These are phyloP conservation scores for Chaenodraco wilsoni DNA, from an alignment of 2,797 vertebrate species.

Conservation along the genomic window DNA sequence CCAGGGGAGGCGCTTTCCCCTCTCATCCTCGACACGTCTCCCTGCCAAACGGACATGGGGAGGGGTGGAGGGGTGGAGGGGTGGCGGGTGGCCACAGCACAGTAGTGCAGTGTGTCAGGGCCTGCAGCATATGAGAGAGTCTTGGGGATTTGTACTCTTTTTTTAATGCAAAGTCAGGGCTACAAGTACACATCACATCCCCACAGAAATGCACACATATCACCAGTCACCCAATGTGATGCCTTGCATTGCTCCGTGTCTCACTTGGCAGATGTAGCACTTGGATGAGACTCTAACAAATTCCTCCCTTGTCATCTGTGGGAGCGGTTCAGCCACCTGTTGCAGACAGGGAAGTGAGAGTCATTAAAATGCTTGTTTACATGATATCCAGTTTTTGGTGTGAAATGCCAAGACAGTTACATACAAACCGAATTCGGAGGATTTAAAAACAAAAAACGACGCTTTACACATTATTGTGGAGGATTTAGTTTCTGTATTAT, in stretches of 20 bases:
- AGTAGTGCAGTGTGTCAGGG: constrained; percentile 72
- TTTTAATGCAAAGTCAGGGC: constrained; percentile 33
- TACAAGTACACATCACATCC: constrained; percentile 28
- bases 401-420: constrained; percentile 4
- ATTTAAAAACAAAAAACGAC: background rate
- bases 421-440: background rate
- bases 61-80: background rate
- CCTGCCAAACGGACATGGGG: constrained; percentile 63
- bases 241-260: constrained; percentile 17
- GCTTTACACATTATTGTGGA: background rate
- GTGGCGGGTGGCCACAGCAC: constrained; percentile 32
- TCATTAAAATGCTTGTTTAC: constrained; percentile 44
- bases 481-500: background rate
- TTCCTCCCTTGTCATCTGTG: constrained; percentile 52
- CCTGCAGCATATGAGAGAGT: constrained; percentile 47
- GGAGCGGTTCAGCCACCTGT: constrained; percentile 63
- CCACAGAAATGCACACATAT: constrained; percentile 14
- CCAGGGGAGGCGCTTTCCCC: constrained; percentile 66
- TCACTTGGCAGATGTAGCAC: constrained; percentile 64
- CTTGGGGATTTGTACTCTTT: constrained; percentile 43
- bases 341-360: constrained; percentile 28
- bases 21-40: constrained; percentile 69
- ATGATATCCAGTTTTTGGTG: constrained; percentile 17
- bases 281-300: constrained; percentile 66
- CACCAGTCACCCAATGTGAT: constrained; percentile 29